Evolutionary conservation across 2,113 vertebrate species (phyloP).

Genomic region (Struthidea cinerea): DNA sequence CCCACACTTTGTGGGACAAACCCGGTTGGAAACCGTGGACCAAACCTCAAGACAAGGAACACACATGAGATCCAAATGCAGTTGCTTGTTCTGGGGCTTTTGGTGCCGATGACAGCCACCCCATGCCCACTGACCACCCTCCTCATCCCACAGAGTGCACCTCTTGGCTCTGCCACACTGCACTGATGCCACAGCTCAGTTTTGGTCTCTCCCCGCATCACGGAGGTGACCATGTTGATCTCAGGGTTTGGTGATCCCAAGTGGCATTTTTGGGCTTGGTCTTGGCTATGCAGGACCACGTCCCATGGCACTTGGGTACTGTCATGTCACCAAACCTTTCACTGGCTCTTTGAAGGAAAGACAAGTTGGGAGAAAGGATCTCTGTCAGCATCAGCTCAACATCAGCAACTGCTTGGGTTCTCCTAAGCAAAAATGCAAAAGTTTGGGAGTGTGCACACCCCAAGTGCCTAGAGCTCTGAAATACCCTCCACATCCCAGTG

Average conservation of each 20-base stretch:
- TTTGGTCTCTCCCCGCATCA: not conserved
- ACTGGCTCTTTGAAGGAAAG: not conserved
- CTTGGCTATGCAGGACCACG: rapidly evolving
- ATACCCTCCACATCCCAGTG: rapidly evolving
- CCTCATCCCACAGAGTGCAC: not conserved
- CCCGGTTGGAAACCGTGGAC: not conserved
- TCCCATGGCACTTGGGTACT: not conserved
- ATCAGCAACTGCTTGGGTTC: not conserved
- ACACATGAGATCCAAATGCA: rapidly evolving
- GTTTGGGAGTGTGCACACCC: not conserved
- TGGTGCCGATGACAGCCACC: not conserved
- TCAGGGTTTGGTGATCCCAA: not conserved
- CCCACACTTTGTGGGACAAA: rapidly evolving
- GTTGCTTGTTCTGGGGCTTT: not conserved
- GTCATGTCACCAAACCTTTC: not conserved
- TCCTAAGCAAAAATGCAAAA: not conserved
- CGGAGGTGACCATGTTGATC: rapidly evolving
- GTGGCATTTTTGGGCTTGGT: not conserved
- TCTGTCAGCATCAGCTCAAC: not conserved
- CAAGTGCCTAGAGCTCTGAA: not conserved
- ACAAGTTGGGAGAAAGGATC: not conserved
- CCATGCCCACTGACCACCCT: not conserved
- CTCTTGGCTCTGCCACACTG: not conserved
- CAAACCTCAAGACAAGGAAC: not conserved
- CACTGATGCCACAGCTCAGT: not conserved